phyloP scores from a whole-genome alignment of 2,113 vertebrate species.

The Myanophis thanlyinensis region DNA sequence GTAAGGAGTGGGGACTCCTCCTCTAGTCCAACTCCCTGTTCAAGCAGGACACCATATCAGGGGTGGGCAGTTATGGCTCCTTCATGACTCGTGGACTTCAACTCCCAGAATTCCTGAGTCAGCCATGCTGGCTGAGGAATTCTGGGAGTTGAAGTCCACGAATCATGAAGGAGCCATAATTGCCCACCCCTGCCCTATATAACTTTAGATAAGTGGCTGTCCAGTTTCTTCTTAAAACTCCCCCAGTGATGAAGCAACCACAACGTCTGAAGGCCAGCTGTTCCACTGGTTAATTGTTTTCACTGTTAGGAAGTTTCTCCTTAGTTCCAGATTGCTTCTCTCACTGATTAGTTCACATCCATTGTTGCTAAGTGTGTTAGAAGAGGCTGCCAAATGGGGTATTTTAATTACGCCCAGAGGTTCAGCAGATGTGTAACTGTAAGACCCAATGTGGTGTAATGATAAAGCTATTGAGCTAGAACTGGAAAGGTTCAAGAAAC shows the following conservation, averaged over 20 bases:
- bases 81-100: no score
- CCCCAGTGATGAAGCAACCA: neutral
- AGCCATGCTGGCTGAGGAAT: no score
- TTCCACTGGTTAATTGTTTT: neutral
- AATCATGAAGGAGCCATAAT: no score
- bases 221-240: no score
- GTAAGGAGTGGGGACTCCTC: neutral
- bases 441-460: neutral
- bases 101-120: no score
- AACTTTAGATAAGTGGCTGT: neutral
- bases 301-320: neutral
- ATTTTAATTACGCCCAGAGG: neutral
- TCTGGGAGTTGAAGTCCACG: no score
- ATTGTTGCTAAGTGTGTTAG: neutral
- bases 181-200: no score
- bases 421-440: neutral
- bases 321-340: neutral
- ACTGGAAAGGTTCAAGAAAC: neutral
- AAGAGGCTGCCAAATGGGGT: neutral
- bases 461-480: neutral
- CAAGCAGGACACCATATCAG: neutral
- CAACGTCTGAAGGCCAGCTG: neutral
- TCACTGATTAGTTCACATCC: neutral
- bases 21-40: neutral
- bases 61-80: no score